These are phyloP conservation scores for Calliopum simillimum DNA, from an alignment of 2,888 invertebrate species.

Conservation along the genomic window DNA sequence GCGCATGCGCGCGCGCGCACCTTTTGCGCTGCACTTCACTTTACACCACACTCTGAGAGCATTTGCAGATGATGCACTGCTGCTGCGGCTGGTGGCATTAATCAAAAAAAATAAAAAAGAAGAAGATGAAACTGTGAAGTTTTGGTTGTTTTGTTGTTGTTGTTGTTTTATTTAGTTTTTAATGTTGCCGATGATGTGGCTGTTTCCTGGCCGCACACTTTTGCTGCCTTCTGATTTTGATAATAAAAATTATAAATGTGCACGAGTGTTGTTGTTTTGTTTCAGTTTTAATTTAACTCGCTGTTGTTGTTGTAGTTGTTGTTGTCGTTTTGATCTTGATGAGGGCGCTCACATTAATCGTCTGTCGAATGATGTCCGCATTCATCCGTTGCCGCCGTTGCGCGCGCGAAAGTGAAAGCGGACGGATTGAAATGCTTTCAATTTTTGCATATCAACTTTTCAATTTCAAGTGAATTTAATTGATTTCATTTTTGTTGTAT, in stretches of 20 bases:
- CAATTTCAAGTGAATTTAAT: constrained; percentile 24
- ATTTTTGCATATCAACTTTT: constrained; percentile 39
- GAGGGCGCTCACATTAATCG: constrained; percentile 28
- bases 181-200: not conserved
- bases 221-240: not conserved
- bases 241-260: constrained; percentile 11
- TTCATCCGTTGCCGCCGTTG: not conserved
- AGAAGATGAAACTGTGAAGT: too few relatives aligned
- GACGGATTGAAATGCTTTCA: constrained; percentile 25
- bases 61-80: not conserved
- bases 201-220: not conserved
- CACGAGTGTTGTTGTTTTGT: not conserved
- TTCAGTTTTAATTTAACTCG: not conserved
- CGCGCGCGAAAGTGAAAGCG: constrained; percentile 41
- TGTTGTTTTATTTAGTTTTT: not conserved
- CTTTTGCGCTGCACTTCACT: not conserved
- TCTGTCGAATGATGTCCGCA: constrained; percentile 3
- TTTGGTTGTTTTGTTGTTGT: constrained; percentile 1
- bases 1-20: not conserved
- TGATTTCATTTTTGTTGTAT: constrained; percentile 2
- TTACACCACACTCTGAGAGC: not conserved
- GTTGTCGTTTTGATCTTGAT: constrained; percentile 26
- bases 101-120: constrained; percentile 28
- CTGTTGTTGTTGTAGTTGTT: not conserved
- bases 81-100: constrained; percentile 35